Conservation (phyloP, 1,140 invertebrate species). For the Euglossa dilemma region DNA sequence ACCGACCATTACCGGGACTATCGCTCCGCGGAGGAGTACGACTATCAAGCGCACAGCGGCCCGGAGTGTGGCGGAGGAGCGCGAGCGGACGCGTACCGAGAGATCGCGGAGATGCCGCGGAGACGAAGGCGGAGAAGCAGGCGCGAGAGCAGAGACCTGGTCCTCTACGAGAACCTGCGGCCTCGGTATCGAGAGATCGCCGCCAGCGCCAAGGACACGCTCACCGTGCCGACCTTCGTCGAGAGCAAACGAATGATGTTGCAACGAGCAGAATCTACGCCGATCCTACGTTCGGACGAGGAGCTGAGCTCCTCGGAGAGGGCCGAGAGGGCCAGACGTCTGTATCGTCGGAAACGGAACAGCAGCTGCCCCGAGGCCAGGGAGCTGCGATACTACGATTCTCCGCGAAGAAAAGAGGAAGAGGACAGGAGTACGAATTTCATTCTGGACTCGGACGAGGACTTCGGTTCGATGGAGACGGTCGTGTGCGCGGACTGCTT, state of each 20-base stretch:
- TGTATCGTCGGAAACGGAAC: slow-evolving; percentile 72
- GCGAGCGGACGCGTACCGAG: slow-evolving; percentile 43
- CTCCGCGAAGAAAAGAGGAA: slow-evolving; percentile 1
- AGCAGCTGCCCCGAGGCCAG: slow-evolving; percentile 77
- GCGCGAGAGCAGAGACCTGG: slow-evolving; percentile 56
- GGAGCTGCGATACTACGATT: slow-evolving; percentile 48
- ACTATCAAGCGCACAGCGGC: slow-evolving; percentile 52
- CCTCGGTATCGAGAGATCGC: slow-evolving; percentile 8
- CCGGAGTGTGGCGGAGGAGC: not conserved
- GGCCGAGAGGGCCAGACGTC: slow-evolving; percentile 58
- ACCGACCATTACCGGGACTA: slow-evolving; percentile 58
- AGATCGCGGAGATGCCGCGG: slow-evolving; percentile 48
- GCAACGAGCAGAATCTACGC: slow-evolving; percentile 76
- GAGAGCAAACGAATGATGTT: slow-evolving; percentile 64
- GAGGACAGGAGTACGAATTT: slow-evolving; percentile 55
- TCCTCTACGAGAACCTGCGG: slow-evolving; percentile 69
- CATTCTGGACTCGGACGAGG: slow-evolving; percentile 76
- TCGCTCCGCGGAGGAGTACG: slow-evolving; percentile 68
- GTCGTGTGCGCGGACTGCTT: slow-evolving; percentile 72
- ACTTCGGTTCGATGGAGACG: slow-evolving; percentile 78
- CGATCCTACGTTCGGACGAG: slow-evolving; percentile 74
- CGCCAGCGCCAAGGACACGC: slow-evolving; percentile 13
- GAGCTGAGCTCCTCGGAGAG: slow-evolving; percentile 62
- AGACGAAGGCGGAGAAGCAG: slow-evolving; percentile 56
- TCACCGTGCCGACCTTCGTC: slow-evolving; percentile 59